Base-by-base conservation (phyloP, 2,113 vertebrate species). In the Chionomys nivalis region DNA sequence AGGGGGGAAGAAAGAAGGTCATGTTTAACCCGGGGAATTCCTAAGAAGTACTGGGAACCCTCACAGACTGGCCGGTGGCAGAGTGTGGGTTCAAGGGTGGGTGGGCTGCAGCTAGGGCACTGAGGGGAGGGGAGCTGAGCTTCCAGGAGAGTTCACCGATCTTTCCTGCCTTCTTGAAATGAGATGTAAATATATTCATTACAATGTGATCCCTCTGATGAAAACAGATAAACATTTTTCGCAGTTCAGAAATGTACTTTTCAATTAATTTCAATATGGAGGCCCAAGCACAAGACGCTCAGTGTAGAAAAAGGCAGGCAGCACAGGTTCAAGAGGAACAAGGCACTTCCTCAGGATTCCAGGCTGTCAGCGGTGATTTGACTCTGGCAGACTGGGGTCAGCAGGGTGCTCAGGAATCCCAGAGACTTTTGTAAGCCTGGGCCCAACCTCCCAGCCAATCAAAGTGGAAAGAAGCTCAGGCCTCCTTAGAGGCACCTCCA, bases 181-280 rank as follows among this genome's bases (percentile, higher is more conserved):
- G 97, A 98, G 96, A 98, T 98, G 98, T 98, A 98, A 98, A 98
- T 98, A 98, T 98, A 98, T 98, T 98, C 97, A 98, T 98, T 98
- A 97, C 94, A 97, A 82, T 97, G 96, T 98, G 97, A 98, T 97
- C 95, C 98, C 96, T 97, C 94, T 97, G 97, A 97, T 97, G 97
- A 98, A 98, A 98, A 97, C 96, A 97, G 96, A 98, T 94, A 98
- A 98, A 98, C 96, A 96, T 98, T 98, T 98, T 42, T 98, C 63
- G 4, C 97, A 98, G 97, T 83, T 97, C 91, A 55, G 89, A 97
- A 98, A 96, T 28, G 33, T 97, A 98, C 96, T 98, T 98, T 98
- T 97, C 97, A 98, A 98, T 98, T 98, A 98, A 98, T 98, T 98
- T 98, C 95, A 97, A 55, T 98, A 97, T 98, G 97, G 97, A 97